These are phyloP conservation scores for Pegea sp. DNA, from an alignment of 23 tunicate species.

Conservation along the genomic window DNA sequence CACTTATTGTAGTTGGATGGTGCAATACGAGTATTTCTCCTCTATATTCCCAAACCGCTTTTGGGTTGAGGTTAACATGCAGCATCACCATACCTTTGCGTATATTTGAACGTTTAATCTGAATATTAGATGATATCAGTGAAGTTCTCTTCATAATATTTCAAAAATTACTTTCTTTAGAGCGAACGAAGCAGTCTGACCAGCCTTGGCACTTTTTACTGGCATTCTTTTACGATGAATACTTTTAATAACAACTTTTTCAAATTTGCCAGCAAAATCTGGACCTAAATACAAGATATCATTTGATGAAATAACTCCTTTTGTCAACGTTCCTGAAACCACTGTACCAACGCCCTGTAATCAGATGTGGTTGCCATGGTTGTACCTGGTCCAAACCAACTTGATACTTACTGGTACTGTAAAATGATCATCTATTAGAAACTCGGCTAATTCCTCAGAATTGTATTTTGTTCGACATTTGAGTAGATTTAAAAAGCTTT, in stretches of 20 bases:
- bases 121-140: not conserved
- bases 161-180: constrained; percentile 49
- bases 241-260: constrained; percentile 65
- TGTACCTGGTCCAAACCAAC: too few species aligned
- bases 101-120: constrained; percentile 65
- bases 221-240: constrained; percentile 81
- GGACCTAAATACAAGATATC: constrained; percentile 76
- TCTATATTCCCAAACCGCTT: constrained; percentile 97
- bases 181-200: constrained; percentile 94
- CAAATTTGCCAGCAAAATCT: constrained; percentile 82
- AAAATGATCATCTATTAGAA: constrained; percentile 90
- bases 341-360: constrained; percentile 1
- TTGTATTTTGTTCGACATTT: constrained; percentile 61
- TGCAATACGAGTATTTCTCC: constrained; percentile 90
- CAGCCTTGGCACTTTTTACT: constrained; percentile 67
- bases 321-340: constrained; percentile 35
- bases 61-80: constrained; percentile 66
- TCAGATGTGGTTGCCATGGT: not conserved
- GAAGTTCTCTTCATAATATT: not conserved
- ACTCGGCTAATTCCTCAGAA: constrained; percentile 53
- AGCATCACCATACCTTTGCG: constrained; percentile 95
- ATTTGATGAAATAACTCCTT: constrained; percentile 52
- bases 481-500: constrained; percentile 76
- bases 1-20: constrained; percentile 93
- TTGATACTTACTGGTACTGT: constrained; percentile 69